These are phyloP conservation scores for Entomobrya proxima DNA, from an alignment of 2,888 invertebrate genomes.

Conservation along the genomic window DNA sequence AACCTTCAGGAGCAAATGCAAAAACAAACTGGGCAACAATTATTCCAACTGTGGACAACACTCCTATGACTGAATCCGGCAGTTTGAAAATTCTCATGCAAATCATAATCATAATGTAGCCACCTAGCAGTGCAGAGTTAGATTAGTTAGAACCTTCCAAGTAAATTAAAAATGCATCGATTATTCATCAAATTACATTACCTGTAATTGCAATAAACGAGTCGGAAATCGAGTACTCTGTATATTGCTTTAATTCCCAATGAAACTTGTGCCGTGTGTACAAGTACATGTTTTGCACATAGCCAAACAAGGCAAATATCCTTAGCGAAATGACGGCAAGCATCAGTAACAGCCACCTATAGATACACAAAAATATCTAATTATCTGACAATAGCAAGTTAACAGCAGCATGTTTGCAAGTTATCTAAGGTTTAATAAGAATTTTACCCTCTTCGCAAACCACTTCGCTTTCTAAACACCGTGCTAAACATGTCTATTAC, in stretches of 20 bases:
- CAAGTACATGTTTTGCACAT: conserved; percentile 80
- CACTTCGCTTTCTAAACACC: conserved; percentile 80
- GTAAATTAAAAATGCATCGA: neutral
- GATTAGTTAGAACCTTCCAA: neutral
- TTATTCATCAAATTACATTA: too few species aligned
- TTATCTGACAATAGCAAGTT: neutral
- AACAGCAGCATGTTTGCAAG: neutral
- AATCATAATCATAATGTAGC: conserved; percentile 65
- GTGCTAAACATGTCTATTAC: conserved; percentile 81
- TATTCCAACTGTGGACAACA: conserved; percentile 66
- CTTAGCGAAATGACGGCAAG: conserved; percentile 64
- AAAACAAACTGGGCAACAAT: conserved; percentile 58
- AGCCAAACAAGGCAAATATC: conserved; percentile 77
- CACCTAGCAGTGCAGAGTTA: too few species aligned
- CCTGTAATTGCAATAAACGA: conserved; percentile 68
- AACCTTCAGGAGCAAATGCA: conserved; percentile 57
- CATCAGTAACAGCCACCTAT: conserved; percentile 72
- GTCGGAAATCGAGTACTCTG: conserved; percentile 68
- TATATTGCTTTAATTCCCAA: conserved; percentile 80
- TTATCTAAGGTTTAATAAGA: neutral
- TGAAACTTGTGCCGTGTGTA: conserved; percentile 82
- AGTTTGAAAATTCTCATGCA: conserved; percentile 72
- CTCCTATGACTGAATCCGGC: conserved; percentile 69
- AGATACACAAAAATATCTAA: neutral
- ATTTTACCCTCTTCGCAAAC: conserved; percentile 76